A percentile compares a stretch with the other conserved stretches of the same genome.
Conservation (phyloP, 2,113 vertebrate species). For the Carollia perspicillata region DNA sequence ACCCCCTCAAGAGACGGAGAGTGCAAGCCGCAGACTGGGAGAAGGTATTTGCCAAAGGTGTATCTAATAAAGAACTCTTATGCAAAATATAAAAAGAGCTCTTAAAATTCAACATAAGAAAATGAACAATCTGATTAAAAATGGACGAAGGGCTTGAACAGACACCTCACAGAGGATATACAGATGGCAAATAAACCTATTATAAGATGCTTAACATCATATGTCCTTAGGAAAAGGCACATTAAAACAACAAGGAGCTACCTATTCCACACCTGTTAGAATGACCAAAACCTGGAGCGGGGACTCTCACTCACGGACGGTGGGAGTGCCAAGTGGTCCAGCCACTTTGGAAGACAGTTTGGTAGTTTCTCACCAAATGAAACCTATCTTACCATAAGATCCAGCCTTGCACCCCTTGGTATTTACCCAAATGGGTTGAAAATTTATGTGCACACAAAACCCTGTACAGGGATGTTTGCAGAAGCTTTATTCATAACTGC, state of each 20-base stretch:
- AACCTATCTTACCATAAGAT: not conserved
- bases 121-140: too few species aligned
- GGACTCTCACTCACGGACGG: too few species aligned
- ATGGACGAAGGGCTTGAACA: too few species aligned
- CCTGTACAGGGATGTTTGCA: too few species aligned
- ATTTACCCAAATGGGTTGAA: not conserved
- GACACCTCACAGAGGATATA: too few species aligned
- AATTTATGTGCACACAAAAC: not conserved
- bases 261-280: not conserved
- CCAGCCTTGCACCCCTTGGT: not conserved
- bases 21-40: not conserved
- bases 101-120: too few species aligned
- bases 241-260: not conserved
- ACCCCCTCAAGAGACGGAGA: not conserved
- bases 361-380: not conserved
- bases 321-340: not conserved
- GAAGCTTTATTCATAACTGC: too few species aligned
- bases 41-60: not conserved
- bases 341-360: too few species aligned
- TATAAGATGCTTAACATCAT: too few species aligned
- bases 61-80: too few species aligned
- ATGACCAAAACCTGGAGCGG: not conserved
- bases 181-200: too few species aligned
- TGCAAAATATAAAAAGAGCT: too few species aligned
- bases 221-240: not conserved